Evolutionary conservation across 2,888 invertebrate species (phyloP).

Genomic region (Nemurella pictetii): DNA sequence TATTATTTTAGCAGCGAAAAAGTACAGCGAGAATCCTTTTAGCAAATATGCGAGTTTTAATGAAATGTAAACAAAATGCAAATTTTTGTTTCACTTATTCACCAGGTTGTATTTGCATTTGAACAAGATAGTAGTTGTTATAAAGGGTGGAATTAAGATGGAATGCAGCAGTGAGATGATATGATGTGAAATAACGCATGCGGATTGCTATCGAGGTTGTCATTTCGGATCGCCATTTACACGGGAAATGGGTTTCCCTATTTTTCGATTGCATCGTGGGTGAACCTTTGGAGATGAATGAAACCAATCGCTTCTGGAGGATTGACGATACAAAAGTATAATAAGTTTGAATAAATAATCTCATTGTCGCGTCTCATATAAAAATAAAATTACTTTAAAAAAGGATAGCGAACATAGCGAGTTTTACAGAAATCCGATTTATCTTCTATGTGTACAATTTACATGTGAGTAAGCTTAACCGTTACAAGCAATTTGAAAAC

Average conservation of each 20-base stretch:
- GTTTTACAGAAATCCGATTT: not conserved
- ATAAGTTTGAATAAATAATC: not conserved
- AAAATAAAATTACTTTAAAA: not conserved
- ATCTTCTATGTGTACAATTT: not conserved
- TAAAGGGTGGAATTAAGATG: not conserved
- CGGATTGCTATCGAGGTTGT: not conserved
- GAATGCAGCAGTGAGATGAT: not conserved
- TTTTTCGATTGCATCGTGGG: not conserved
- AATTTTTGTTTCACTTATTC: not conserved
- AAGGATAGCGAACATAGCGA: not conserved
- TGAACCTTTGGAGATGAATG: not conserved
- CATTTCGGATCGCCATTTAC: not conserved
- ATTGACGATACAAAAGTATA: not conserved
- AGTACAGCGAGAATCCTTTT: not conserved
- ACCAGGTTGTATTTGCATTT: not conserved
- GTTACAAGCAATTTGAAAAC: not conserved
- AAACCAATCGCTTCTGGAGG: not conserved
- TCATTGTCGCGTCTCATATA: not conserved
- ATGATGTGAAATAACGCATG: not conserved
- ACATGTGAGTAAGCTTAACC: not conserved
- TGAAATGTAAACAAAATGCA: constrained; percentile 9
- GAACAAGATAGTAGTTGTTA: constrained; percentile 7
- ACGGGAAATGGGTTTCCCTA: not conserved
- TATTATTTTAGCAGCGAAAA: not conserved
- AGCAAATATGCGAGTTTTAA: not conserved